phyloP scores from a whole-genome alignment of 1,140 invertebrate genomes.

The Cyrtorhinus lividipennis region DNA sequence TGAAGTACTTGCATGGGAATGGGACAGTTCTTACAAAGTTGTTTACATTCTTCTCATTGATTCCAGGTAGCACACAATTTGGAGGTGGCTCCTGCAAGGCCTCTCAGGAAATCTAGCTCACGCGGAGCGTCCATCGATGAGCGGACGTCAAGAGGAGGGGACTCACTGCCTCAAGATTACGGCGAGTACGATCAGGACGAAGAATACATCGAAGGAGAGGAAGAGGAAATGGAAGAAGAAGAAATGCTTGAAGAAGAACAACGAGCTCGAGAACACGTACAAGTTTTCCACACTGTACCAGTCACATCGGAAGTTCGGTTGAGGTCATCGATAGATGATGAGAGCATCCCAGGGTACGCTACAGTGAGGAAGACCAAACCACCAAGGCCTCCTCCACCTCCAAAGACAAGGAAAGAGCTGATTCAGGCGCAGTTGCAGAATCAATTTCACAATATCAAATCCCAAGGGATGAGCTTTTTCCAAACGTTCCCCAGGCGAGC shows the following conservation, averaged over 20 bases:
- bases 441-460: slow-evolving; percentile 18
- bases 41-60: too few relatives aligned
- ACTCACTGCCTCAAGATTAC: slow-evolving; percentile 34
- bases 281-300: not conserved
- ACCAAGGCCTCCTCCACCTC: slow-evolving; percentile 32
- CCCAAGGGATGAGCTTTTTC: slow-evolving; percentile 28
- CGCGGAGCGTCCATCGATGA: slow-evolving; percentile 46
- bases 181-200: slow-evolving; percentile 30
- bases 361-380: slow-evolving; percentile 14
- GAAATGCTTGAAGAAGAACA: slow-evolving; percentile 32
- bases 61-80: slow-evolving; percentile 38
- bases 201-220: slow-evolving; percentile 29
- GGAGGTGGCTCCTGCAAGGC: slow-evolving; percentile 28
- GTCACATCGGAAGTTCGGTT: not conserved
- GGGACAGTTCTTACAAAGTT: too few relatives aligned
- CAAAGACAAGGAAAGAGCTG: slow-evolving; percentile 24
- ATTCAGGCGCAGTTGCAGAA: slow-evolving; percentile 11
- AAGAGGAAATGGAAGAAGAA: slow-evolving; percentile 30
- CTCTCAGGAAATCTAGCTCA: slow-evolving; percentile 37
- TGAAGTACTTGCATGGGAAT: too few relatives aligned
- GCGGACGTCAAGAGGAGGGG: slow-evolving; percentile 50
- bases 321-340: slow-evolving; percentile 2
- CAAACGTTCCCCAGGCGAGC: slow-evolving; percentile 35
- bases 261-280: slow-evolving; percentile 23
- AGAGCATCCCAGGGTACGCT: slow-evolving; percentile 11